Evolutionary conservation across 2,888 invertebrate genomes (phyloP).

Genomic region (Cataglyphis altisquamis): DNA sequence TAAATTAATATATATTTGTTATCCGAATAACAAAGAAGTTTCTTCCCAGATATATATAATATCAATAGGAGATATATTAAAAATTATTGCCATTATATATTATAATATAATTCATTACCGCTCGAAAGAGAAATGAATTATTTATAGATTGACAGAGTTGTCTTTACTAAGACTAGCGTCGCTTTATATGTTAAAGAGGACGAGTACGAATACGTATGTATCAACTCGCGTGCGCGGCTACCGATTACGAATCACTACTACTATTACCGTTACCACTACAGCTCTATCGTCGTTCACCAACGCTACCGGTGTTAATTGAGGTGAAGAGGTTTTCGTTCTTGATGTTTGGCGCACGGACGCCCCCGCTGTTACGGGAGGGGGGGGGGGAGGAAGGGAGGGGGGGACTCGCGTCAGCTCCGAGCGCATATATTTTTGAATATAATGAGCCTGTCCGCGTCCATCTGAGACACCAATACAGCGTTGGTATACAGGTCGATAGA

Average conservation of each 20-base stretch:
- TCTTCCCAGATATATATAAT: background rate
- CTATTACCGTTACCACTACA: constrained; percentile 8
- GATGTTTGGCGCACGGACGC: constrained; percentile 44
- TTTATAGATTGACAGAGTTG: background rate
- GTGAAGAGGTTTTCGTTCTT: constrained; percentile 55
- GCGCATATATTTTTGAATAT: constrained; percentile 39
- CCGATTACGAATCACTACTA: constrained; percentile 32
- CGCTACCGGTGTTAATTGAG: constrained; percentile 39
- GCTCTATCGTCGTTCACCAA: constrained; percentile 12
- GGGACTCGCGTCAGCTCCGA: constrained; percentile 30
- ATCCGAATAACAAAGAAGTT: background rate
- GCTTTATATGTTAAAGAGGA: constrained; percentile 39
- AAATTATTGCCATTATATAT: background rate
- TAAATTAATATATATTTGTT: background rate
- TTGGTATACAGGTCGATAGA: constrained; percentile 49
- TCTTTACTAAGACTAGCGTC: constrained; percentile 1
- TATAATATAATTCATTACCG: background rate
- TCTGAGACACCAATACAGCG: constrained; percentile 39
- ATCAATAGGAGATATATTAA: background rate
- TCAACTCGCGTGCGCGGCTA: constrained; percentile 33
- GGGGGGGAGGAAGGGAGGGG: background rate
- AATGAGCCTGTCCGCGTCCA: constrained; percentile 24
- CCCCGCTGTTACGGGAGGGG: background rate
- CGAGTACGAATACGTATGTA: constrained; percentile 15
- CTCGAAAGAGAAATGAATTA: background rate